Evolutionary conservation across 2,888 invertebrate species (phyloP), one percentile per base, ranked within the genome.

Genomic region (Lithophane ornitopus): DNA sequence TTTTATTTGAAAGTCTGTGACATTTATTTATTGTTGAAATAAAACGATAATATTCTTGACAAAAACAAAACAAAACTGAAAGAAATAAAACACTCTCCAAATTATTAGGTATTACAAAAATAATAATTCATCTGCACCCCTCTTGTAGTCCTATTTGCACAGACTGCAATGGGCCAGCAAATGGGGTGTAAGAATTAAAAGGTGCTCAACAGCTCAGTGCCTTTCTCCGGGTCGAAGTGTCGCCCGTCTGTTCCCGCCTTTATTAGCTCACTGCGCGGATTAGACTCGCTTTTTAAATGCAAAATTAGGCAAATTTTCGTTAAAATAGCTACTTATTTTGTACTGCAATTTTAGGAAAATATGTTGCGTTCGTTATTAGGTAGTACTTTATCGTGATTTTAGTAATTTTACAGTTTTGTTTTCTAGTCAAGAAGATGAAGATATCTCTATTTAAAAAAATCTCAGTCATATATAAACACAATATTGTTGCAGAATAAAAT

Each of bases 121-220:
- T 9, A 22, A 56, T 22, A 73, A 65, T 0, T 71, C 81, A 52
- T 66, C 89, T 91, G 90, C 69, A 90, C 54, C 46, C 74, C 75
- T 72, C 65, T 66, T 54, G 19, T 82, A 81, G 78, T 84, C 86
- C 84, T 82, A 80, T 87, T 87, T 88, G 90, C 91, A 88, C 88
- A 89, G 90, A 92, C 91, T 93, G 93, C 93, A 92, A 89, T 89
- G 89, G 88, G 87, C 88, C 81, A 89, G 89, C 92, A 95, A 96
- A 96, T 96, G 96, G 96, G 94, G 95, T 96, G 96, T 94, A 93
- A 95, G 94, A 95, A 96, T 96, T 96, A 96, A 95, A 96, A 95
- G 94, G 94, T 93, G 93, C 92, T 71, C 71, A 72, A 72, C 54
- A 44, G 72, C 72, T 94, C 93, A 92, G 90, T 79, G 88, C 77